Conservation (phyloP, 2,888 invertebrate genomes). For the Spilarctia lutea region DNA sequence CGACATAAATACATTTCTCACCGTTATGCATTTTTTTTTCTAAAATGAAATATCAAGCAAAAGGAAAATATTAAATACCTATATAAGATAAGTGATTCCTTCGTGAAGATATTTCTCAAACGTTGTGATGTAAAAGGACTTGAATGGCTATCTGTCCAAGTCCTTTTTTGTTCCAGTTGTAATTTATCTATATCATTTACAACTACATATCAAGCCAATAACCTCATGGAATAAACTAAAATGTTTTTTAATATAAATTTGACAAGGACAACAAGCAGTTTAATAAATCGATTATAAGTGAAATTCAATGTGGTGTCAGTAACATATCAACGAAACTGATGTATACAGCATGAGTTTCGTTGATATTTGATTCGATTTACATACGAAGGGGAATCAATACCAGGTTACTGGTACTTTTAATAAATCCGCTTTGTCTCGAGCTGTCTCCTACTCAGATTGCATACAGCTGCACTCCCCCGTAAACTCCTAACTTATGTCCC, state of each 20-base stretch:
- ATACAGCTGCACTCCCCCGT: constrained; percentile 60
- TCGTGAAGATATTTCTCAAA: background rate
- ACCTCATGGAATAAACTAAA: background rate
- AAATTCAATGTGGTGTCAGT: constrained; percentile 18
- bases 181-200: background rate
- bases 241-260: background rate
- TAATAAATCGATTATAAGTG: background rate
- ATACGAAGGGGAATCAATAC: constrained; percentile 60
- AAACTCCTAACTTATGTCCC: constrained; percentile 58
- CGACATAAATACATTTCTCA: too few species aligned
- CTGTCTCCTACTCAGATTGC: constrained; percentile 62
- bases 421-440: constrained; percentile 63
- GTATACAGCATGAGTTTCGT: too few species aligned
- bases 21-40: too few species aligned
- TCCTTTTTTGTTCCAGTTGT: too few species aligned
- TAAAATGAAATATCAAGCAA: background rate
- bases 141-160: background rate
- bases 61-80: background rate
- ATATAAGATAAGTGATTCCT: too few species aligned
- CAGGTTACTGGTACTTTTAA: constrained; percentile 59
- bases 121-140: background rate
- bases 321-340: constrained; percentile 36
- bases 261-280: background rate
- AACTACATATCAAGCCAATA: background rate
- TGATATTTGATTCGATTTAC: constrained; percentile 62